Evolutionary conservation across 2,888 invertebrate species (phyloP), one percentile per base, ranked within the genome.

Genomic region (Mythimna albipuncta): DNA sequence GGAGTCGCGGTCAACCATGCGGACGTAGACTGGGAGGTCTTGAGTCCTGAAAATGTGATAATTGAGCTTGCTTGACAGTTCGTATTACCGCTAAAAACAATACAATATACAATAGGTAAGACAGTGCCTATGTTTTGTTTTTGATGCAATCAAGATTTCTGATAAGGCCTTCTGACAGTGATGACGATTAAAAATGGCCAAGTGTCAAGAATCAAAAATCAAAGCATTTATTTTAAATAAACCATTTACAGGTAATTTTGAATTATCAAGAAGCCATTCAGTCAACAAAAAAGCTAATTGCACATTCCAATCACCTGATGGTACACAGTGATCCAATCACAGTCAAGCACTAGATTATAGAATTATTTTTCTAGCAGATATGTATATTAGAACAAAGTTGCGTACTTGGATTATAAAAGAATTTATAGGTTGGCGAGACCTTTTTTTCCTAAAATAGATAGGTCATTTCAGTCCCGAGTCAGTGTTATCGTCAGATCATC

Each of bases 1-100:
- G 0, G 98, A 97, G 89, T 98, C 97, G 72, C 98, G 98, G 93
- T 98, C 98, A 61, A 98, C 96, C 97, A 98, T 98, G 59, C 98
- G 97, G 0, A 98, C 96, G 91, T 98, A 98, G 47, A 98, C 94
- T 1, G 98, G 97, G 13, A 97, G 94, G 64, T 97, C 94, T 93
- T 98, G 98, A 11, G 97, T 97, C 76, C 97, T 96, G 91, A 83
- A 93, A 64, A 71, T 19, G 6, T 47, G 47, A 44, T 44, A 13
- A 47, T 6, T 47, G 44, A 44, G 13, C 11, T 47, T 16, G 13
- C 1, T 47, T 13, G 47, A 19, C 47, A 16, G 21, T 54, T 21
- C 5, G 21, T 6, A 5, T 13, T 13, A 26, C 13, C 13, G 26
- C 55, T 2, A 26, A n/a, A n/a, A n/a, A n/a, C n/a, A 55, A 21